Evolutionary conservation across 2,888 invertebrate genomes (phyloP), one percentile per base, ranked within the genome.

Genomic region (Coleophora deauratella): DNA sequence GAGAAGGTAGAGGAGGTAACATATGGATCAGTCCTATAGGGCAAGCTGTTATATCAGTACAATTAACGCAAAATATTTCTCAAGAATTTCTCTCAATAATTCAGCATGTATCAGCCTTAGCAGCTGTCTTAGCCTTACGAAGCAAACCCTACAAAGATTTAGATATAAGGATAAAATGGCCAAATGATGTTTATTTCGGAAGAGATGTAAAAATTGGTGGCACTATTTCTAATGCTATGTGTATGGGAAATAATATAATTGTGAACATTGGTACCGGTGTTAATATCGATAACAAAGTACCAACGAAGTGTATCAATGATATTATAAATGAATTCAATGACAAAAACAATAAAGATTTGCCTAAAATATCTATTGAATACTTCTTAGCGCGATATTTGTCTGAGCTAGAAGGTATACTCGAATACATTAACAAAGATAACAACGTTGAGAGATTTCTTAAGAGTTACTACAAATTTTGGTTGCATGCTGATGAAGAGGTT

Each of bases 81-180:
- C 43, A 32, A 9, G 14, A 33, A n/a, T 21, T 21, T 21, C n/a
- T 44, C 15, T 30, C 38, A n/a, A 15, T 44, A 13, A 27, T 39
- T 14, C 44, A 44, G 21, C 44, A 44, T 15, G 35, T 33, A 1
- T 21, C 41, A 9, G 44, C 44, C 27, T 39, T 44, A 31, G 44
- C 44, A 9, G 35, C 13, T 9, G 39, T 39, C 1, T 11, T 38
- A 27, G 39, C 44, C 1, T 31, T 44, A 39, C 38, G 44, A 14
- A 9, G 12, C 10, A 15, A 27, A 7, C 11, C 31, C 4, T 41
- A 44, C 21, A n/a, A 35, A 27, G 35, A 41, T 30, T 39, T 44
- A 11, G 37, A 44, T 27, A 38, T 44, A 13, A 27, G 41, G 36
- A 44, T 44, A 9, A 44, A 44, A 41, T 44, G 44, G 44, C 44